phyloP scores from a whole-genome alignment of 1,140 invertebrate genomes.

The Asobara japonica region DNA sequence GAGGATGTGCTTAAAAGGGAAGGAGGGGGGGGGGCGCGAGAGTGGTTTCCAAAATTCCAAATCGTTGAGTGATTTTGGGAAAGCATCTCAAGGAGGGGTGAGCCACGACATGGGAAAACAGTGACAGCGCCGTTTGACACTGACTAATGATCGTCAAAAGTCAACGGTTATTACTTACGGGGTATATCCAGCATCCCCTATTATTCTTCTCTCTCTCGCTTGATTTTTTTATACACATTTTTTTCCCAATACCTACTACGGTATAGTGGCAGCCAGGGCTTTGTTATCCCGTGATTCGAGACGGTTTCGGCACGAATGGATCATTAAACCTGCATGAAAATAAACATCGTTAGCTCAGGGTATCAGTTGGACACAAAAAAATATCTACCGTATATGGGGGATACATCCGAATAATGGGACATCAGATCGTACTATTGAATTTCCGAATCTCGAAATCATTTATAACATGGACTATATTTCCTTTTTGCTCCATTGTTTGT shows the following conservation, averaged over 20 bases:
- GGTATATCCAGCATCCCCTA: slow-evolving; percentile 20
- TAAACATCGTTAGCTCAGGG: slow-evolving; percentile 43
- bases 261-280: slow-evolving; percentile 23
- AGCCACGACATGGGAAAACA: slow-evolving; percentile 29
- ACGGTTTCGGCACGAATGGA: slow-evolving; percentile 41
- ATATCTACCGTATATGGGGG: not conserved
- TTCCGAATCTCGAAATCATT: not conserved
- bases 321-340: slow-evolving; percentile 48
- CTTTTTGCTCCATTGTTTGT: not conserved
- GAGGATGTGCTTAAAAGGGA: not conserved
- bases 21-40: not conserved
- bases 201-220: slow-evolving; percentile 25
- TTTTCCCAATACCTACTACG: slow-evolving; percentile 3
- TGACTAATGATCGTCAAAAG: slow-evolving; percentile 52
- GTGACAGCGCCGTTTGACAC: slow-evolving; percentile 51
- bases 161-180: slow-evolving; percentile 49
- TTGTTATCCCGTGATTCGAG: slow-evolving; percentile 39
- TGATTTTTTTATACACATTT: slow-evolving; percentile 24
- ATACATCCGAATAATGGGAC: slow-evolving; percentile 13
- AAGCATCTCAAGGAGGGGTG: slow-evolving; percentile 29
- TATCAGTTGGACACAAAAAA: not conserved
- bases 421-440: slow-evolving; percentile 13
- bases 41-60: slow-evolving; percentile 15
- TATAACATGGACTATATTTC: not conserved
- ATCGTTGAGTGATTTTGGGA: slow-evolving; percentile 41